These are phyloP conservation scores for Tipula vernalis DNA, from an alignment of 2,888 invertebrate genomes.

Conservation along the genomic window DNA sequence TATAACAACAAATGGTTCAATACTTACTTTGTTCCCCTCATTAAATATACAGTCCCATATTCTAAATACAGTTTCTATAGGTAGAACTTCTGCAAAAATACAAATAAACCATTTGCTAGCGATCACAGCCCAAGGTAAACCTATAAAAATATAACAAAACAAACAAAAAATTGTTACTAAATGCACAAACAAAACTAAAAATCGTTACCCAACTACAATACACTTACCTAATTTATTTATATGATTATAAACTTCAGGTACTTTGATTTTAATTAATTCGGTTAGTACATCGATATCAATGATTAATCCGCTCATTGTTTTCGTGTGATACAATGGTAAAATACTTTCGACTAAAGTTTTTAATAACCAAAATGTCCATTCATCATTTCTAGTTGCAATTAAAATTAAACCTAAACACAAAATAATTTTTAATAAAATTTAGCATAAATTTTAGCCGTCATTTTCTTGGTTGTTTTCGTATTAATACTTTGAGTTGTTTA, in stretches of 20 bases:
- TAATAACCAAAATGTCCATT: slow-evolving; percentile 84
- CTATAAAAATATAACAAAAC: slow-evolving; percentile 25
- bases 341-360: slow-evolving; percentile 79
- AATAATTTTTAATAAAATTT: neutral
- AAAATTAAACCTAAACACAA: slow-evolving; percentile 52
- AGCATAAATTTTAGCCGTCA: too few relatives aligned
- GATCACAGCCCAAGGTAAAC: slow-evolving; percentile 81
- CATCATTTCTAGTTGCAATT: slow-evolving; percentile 78
- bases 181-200: neutral
- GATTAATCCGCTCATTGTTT: slow-evolving; percentile 78
- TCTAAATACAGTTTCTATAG: slow-evolving; percentile 84
- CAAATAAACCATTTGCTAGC: slow-evolving; percentile 95
- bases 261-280: slow-evolving; percentile 69
- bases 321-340: slow-evolving; percentile 80
- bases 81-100: slow-evolving; percentile 83
- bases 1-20: neutral
- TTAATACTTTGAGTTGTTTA: too few relatives aligned
- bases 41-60: slow-evolving; percentile 95
- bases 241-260: slow-evolving; percentile 70
- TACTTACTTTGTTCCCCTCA: slow-evolving; percentile 66
- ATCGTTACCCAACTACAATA: neutral
- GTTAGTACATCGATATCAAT: slow-evolving; percentile 83
- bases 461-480: too few relatives aligned
- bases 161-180: neutral
- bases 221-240: slow-evolving; percentile 55